phyloP scores from a whole-genome alignment of 2,888 invertebrate genomes.

The Sisyra nigra region DNA sequence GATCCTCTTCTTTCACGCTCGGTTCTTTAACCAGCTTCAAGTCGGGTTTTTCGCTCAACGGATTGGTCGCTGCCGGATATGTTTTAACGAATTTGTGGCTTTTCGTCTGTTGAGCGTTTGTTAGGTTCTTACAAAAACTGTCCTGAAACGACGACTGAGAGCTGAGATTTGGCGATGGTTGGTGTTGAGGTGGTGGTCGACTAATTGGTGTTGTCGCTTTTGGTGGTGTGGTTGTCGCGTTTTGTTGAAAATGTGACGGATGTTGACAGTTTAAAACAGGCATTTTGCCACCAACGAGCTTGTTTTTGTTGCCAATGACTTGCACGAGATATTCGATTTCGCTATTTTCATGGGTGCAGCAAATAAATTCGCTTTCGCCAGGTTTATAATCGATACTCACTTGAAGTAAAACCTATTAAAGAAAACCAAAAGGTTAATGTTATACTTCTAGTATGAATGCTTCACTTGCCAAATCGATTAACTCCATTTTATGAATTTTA shows the following conservation, averaged over 20 bases:
- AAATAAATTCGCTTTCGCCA: conserved; percentile 49
- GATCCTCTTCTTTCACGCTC: conserved; percentile 25
- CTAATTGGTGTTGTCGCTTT: background rate
- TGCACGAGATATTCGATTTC: conserved; percentile 70
- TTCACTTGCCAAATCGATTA: too few relatives aligned
- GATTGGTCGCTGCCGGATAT: conserved; percentile 18
- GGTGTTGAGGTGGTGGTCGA: conserved; percentile 1
- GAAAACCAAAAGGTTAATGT: background rate
- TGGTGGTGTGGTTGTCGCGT: background rate
- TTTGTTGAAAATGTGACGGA: too few relatives aligned
- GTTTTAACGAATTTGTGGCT: conserved; percentile 12
- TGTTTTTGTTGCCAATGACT: conserved; percentile 32
- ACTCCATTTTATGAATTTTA: too few relatives aligned
- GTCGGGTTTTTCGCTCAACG: conserved; percentile 7
- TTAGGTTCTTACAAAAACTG: conserved; percentile 5
- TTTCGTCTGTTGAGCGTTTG: background rate
- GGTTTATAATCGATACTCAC: conserved; percentile 52
- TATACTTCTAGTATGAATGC: too few relatives aligned
- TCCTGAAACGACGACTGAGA: conserved; percentile 6
- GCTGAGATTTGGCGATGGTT: background rate
- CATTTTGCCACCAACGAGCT: conserved; percentile 6
- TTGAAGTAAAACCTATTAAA: conserved; percentile 23
- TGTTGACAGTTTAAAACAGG: background rate
- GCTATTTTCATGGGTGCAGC: conserved; percentile 53
- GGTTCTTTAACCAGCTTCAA: conserved; percentile 1